Evolutionary conservation across 2,888 invertebrate species (phyloP).

Genomic region (Helobdella robusta): DNA sequence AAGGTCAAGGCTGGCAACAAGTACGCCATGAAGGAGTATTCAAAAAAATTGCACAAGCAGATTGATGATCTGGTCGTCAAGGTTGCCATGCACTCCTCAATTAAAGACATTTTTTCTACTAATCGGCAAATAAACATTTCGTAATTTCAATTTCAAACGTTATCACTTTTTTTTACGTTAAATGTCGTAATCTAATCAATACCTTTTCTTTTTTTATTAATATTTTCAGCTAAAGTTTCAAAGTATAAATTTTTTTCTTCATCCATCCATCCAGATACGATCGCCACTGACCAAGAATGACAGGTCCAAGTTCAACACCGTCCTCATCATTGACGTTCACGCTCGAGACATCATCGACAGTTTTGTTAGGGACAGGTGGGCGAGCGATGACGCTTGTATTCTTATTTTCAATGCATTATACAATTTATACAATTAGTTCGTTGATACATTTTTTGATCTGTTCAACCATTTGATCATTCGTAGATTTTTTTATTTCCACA

Average conservation of each 20-base stretch:
- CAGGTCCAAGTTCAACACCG: slow-evolving; percentile 73
- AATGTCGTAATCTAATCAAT: no score
- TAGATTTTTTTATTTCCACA: no score
- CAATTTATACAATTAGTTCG: no score
- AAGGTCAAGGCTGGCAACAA: slow-evolving; percentile 54
- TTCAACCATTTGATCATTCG: no score
- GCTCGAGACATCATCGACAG: slow-evolving; percentile 78
- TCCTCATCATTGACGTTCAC: slow-evolving; percentile 82
- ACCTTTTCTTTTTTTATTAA: neutral
- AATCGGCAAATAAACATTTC: no score
- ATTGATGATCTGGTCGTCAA: slow-evolving; percentile 72
- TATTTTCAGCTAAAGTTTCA: no score
- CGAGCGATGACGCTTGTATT: neutral
- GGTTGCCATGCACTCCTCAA: slow-evolving; percentile 34
- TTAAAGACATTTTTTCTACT: neutral
- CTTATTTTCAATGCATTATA: no score
- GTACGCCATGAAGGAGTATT: slow-evolving; percentile 79
- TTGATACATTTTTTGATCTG: no score
- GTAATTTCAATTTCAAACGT: no score
- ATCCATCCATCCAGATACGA: slow-evolving; percentile 57
- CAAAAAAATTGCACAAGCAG: slow-evolving; percentile 68
- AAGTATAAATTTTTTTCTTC: no score
- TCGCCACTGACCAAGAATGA: slow-evolving; percentile 69
- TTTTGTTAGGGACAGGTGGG: slow-evolving; percentile 52
- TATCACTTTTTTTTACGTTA: no score